phyloP scores from a whole-genome alignment of 2,797 vertebrate species.

The Antrozous pallidus region DNA sequence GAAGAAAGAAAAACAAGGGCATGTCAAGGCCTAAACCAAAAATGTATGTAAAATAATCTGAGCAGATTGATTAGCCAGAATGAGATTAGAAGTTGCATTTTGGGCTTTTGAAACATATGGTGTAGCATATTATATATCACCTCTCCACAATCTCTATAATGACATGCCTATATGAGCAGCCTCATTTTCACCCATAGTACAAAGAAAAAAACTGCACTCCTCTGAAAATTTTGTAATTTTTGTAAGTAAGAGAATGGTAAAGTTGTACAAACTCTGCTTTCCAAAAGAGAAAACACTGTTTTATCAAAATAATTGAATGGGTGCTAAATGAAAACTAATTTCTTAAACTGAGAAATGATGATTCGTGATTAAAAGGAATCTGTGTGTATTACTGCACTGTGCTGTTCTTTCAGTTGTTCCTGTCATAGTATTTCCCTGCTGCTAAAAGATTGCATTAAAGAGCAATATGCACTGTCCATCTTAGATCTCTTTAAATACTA shows the following conservation, averaged over 20 bases:
- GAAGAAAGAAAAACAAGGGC: constrained; percentile 99
- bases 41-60: constrained; percentile 99
- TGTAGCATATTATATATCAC: constrained; percentile 82
- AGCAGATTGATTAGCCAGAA: constrained; percentile 95
- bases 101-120: constrained; percentile 89
- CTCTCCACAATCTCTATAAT: constrained; percentile 77
- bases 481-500: constrained; percentile 53
- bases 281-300: constrained; percentile 71
- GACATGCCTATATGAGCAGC: constrained; percentile 64
- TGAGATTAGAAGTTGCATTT: constrained; percentile 93
- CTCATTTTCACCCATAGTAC: constrained; percentile 77
- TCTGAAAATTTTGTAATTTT: constrained; percentile 80
- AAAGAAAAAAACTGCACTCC: constrained; percentile 78
- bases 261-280: constrained; percentile 74
- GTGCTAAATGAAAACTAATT: constrained; percentile 61
- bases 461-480: background rate
- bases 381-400: constrained; percentile 43
- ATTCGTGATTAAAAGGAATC: constrained; percentile 26
- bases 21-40: constrained; percentile 98
- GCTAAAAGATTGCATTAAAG: constrained; percentile 56
- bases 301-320: constrained; percentile 76
- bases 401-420: background rate
- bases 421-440: constrained; percentile 43
- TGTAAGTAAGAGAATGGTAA: constrained; percentile 69
- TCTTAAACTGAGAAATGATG: constrained; percentile 55